These are phyloP conservation scores for Calyptomena viridis DNA, from an alignment of 2,113 vertebrate species.

Conservation along the genomic window DNA sequence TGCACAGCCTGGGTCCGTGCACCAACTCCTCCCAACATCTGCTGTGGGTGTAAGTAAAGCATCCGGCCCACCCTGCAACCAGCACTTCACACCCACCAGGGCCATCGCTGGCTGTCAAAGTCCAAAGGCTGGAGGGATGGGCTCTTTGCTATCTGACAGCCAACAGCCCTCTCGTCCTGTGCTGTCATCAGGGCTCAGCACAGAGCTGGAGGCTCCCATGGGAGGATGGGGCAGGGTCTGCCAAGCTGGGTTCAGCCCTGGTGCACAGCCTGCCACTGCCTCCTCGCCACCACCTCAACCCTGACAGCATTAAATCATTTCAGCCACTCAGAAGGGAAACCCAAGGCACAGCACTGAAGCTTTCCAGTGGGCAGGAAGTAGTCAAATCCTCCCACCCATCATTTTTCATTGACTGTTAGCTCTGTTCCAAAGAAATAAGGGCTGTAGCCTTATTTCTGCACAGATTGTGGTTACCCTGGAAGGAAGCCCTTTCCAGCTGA, in stretches of 20 bases:
- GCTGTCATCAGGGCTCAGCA: background rate
- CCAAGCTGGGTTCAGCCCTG: background rate
- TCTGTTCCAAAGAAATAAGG: background rate
- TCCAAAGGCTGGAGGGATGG: background rate
- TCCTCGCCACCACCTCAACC: background rate
- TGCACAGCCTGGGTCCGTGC: background rate
- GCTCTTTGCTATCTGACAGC: background rate
- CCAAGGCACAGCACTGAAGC: background rate
- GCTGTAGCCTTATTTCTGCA: background rate
- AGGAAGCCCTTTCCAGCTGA: background rate
- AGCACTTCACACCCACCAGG: background rate
- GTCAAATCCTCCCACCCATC: background rate
- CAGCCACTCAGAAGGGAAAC: background rate
- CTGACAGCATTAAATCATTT: background rate
- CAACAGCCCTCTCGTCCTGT: background rate
- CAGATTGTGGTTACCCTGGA: constrained; percentile 2
- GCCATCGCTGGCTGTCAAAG: background rate
- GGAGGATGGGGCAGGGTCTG: background rate
- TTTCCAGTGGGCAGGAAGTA: background rate
- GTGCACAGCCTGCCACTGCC: background rate
- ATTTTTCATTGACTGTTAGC: background rate
- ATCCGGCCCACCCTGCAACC: background rate
- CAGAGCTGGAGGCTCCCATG: background rate
- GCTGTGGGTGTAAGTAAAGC: background rate
- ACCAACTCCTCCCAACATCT: background rate